phyloP scores from a whole-genome alignment of 2,797 vertebrate species.

The Valencia hispanica region DNA sequence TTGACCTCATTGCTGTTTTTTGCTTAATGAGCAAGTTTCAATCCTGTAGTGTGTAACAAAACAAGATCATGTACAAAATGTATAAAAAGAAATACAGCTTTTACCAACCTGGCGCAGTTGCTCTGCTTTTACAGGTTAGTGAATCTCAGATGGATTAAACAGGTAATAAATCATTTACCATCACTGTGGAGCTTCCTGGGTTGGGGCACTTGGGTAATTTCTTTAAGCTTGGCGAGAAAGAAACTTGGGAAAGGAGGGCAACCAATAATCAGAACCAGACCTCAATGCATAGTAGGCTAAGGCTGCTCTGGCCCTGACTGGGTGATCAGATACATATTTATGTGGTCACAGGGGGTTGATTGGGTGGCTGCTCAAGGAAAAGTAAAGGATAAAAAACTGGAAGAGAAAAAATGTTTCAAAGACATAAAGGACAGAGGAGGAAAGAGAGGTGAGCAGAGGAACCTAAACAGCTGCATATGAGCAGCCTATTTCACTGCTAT shows the following conservation, averaged over 20 bases:
- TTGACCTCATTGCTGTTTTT: neutral
- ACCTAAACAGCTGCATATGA: slow-evolving; percentile 58
- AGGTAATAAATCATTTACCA: slow-evolving; percentile 46
- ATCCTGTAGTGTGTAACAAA: neutral
- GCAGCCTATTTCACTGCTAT: slow-evolving; percentile 69
- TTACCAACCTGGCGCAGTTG: neutral
- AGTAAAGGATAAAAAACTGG: slow-evolving; percentile 36
- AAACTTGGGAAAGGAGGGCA: slow-evolving; percentile 29
- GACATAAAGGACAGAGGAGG: slow-evolving; percentile 14
- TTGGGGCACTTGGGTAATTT: slow-evolving; percentile 2
- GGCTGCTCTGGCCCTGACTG: slow-evolving; percentile 49
- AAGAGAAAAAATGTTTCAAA: slow-evolving; percentile 20
- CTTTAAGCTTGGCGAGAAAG: slow-evolving; percentile 24
- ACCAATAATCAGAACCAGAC: slow-evolving; percentile 62
- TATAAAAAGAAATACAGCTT: neutral
- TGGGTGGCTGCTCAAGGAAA: slow-evolving; percentile 40
- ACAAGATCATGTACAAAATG: neutral
- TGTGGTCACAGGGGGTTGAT: slow-evolving; percentile 59
- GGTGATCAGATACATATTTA: slow-evolving; percentile 69
- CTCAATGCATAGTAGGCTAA: slow-evolving; percentile 37
- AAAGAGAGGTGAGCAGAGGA: slow-evolving; percentile 21
- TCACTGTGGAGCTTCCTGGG: slow-evolving; percentile 15
- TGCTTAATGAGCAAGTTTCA: neutral
- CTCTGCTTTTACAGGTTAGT: slow-evolving; percentile 2
- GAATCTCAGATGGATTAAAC: slow-evolving; percentile 45